Evolutionary conservation across 2,888 invertebrate species (phyloP).

Genomic region (Tenthredo amoena): DNA sequence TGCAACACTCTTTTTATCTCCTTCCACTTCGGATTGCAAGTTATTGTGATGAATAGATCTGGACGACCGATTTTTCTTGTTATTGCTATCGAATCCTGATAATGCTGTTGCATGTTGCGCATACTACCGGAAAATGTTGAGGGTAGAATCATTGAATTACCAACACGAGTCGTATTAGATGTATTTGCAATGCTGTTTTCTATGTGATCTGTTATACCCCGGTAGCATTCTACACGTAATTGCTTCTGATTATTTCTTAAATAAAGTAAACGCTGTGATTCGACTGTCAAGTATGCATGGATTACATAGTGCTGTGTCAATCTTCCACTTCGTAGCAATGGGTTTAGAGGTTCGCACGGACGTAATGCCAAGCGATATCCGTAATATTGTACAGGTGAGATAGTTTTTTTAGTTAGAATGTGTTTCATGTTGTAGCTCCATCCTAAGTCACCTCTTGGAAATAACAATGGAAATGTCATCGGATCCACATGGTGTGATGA

Average conservation of each 20-base stretch:
- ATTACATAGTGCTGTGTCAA: conserved; percentile 10
- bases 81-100: conserved; percentile 48
- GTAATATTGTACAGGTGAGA: background rate
- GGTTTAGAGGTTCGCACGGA: background rate
- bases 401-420: background rate
- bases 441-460: background rate
- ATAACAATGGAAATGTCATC: conserved; percentile 2
- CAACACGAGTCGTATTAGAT: background rate
- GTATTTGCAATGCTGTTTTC: background rate
- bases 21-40: conserved; percentile 56
- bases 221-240: background rate
- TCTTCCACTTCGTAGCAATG: conserved; percentile 14
- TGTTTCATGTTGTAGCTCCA: conserved; percentile 19
- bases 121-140: conserved; percentile 36
- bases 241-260: conserved; percentile 16
- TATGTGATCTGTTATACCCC: background rate
- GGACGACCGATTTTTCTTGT: conserved; percentile 43
- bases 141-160: conserved; percentile 30
- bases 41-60: conserved; percentile 53
- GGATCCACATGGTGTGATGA: background rate
- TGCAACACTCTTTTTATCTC: conserved; percentile 52
- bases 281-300: conserved; percentile 16
- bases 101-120: conserved; percentile 43
- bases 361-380: conserved; percentile 10
- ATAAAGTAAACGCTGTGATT: conserved; percentile 5